Conservation (phyloP, 2,797 vertebrate species). For the Schizopygopsis pylzovi region DNA sequence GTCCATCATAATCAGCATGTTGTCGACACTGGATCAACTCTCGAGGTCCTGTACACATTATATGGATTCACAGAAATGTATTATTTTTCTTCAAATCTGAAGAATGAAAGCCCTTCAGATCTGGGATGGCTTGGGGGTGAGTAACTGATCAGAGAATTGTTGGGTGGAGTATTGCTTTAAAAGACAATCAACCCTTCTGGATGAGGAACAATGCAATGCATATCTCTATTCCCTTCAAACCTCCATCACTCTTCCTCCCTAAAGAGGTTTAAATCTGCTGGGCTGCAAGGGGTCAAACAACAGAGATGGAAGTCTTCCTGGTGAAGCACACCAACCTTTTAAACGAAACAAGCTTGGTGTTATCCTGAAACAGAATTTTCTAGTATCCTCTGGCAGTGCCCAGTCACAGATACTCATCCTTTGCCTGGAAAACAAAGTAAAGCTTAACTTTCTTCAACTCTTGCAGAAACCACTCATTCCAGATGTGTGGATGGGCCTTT, state of each 20-base stretch:
- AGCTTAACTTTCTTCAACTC: constrained; percentile 45
- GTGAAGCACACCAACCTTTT: constrained; percentile 64
- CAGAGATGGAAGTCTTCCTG: constrained; percentile 63
- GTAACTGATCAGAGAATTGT: not conserved
- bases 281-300: constrained; percentile 64
- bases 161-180: not conserved
- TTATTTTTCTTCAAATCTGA: not conserved
- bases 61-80: not conserved
- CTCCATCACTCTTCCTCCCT: constrained; percentile 35
- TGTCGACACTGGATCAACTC: not conserved
- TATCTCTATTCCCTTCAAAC: constrained; percentile 1
- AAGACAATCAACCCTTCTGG: constrained; percentile 17
- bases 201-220: constrained; percentile 35
- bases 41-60: not conserved
- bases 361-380: constrained; percentile 70
- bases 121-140: no score
- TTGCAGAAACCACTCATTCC: constrained; percentile 63
- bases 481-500: constrained; percentile 65
- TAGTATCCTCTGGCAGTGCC: constrained; percentile 64
- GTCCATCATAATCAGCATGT: not conserved
- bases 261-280: constrained; percentile 54
- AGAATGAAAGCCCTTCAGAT: not conserved
- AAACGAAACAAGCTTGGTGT: constrained; percentile 72
- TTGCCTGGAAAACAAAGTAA: constrained; percentile 61
- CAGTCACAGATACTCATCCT: constrained; percentile 73